A percentile compares a stretch with the other conserved stretches of the same genome.
phyloP scores from a whole-genome alignment of 1,140 invertebrate species.

The Trichomalopsis sarcophagae region DNA sequence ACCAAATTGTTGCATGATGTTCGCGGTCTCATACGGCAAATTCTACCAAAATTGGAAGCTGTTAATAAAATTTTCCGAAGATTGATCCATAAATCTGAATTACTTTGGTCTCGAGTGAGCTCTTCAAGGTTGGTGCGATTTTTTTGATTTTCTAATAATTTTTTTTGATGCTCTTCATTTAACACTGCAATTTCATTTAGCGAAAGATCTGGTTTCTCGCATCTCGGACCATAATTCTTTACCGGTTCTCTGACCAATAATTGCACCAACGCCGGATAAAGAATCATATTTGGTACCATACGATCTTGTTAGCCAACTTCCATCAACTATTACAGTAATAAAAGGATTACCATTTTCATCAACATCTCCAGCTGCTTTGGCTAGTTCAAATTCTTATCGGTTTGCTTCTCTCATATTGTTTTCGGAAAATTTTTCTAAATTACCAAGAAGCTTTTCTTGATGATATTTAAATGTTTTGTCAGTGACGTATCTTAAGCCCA shows the following conservation, averaged over 20 bases:
- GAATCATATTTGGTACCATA: constrained; percentile 62
- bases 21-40: background rate
- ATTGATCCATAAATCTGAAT: constrained; percentile 59
- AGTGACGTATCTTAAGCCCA: constrained; percentile 44
- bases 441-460: constrained; percentile 9
- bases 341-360: constrained; percentile 56
- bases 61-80: constrained; percentile 60
- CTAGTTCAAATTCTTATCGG: constrained; percentile 35
- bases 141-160: constrained; percentile 43
- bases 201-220: background rate
- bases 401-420: constrained; percentile 44
- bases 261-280: constrained; percentile 60
- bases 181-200: no score
- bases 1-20: no score
- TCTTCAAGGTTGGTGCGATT: constrained; percentile 54
- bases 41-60: constrained; percentile 64
- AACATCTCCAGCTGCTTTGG: constrained; percentile 44
- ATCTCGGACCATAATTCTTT: constrained; percentile 31
- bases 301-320: constrained; percentile 61
- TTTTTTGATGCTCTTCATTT: background rate
- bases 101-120: constrained; percentile 59
- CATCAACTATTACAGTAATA: constrained; percentile 61
- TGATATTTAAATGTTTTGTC: constrained; percentile 20
- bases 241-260: constrained; percentile 55
- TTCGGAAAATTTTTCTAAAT: constrained; percentile 2